Evolutionary conservation across 2,113 vertebrate species (phyloP).

Genomic region (Antechinus stuartii): DNA sequence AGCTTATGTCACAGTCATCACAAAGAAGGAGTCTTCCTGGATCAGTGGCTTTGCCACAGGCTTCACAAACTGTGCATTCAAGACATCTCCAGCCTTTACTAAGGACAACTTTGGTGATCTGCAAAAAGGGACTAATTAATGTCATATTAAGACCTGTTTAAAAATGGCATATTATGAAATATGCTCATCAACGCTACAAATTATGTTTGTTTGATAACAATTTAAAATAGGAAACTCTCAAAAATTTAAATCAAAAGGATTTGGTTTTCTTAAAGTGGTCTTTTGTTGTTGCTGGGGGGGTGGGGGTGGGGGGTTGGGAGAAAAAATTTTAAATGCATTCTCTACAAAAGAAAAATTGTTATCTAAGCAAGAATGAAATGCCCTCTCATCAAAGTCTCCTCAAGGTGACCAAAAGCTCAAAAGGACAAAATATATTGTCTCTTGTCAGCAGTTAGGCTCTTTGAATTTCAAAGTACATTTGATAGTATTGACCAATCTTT

Average conservation of each 20-base stretch:
- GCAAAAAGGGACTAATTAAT: constrained; percentile 54
- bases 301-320: rapidly evolving
- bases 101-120: constrained; percentile 96
- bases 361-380: too few species aligned
- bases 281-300: too few species aligned
- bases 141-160: neutral
- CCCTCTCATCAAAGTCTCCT: too few species aligned
- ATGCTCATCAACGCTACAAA: neutral
- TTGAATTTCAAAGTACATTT: neutral
- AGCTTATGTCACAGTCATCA: constrained; percentile 98
- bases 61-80: constrained; percentile 98
- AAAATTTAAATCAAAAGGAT: neutral
- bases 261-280: neutral
- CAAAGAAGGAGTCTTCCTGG: constrained; percentile 95
- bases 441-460: neutral
- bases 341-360: neutral
- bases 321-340: neutral
- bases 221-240: neutral
- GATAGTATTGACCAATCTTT: neutral
- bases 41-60: constrained; percentile 96
- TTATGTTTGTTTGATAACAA: neutral
- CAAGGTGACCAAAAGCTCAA: neutral
- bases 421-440: neutral
- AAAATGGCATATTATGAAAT: neutral
- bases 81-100: constrained; percentile 98